Conservation (phyloP, 2,888 invertebrate genomes). For the Yponomeuta plumbellus region DNA sequence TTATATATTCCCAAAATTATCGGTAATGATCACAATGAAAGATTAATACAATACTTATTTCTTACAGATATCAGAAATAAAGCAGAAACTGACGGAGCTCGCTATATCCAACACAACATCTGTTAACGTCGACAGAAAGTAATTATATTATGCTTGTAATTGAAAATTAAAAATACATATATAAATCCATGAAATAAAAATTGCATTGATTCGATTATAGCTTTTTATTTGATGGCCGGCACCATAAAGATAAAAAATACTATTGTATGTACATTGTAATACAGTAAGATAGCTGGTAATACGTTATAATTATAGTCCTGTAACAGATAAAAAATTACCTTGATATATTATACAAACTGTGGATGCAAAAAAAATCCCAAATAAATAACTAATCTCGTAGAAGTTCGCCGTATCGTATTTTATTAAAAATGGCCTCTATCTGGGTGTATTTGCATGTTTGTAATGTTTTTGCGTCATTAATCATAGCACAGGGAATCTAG, state of each 20-base stretch:
- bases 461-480: no score
- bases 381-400: no score
- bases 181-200: neutral
- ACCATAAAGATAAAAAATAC: constrained; percentile 25
- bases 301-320: neutral
- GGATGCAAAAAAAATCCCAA: no score
- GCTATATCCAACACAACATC: constrained; percentile 49
- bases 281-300: neutral
- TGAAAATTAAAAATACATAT: neutral
- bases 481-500: no score
- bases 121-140: constrained; percentile 33
- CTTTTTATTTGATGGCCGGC: constrained; percentile 33
- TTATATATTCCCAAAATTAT: no score
- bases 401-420: no score
- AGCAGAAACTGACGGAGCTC: constrained; percentile 69
- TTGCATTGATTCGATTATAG: neutral
- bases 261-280: neutral
- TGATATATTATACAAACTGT: no score
- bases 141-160: neutral
- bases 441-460: no score
- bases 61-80: constrained; percentile 75
- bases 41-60: constrained; percentile 15
- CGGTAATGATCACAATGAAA: neutral
- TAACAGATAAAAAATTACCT: no score
- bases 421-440: no score